phyloP scores from a whole-genome alignment of 2,888 invertebrate genomes.

The Chrysopilus asiliformis region DNA sequence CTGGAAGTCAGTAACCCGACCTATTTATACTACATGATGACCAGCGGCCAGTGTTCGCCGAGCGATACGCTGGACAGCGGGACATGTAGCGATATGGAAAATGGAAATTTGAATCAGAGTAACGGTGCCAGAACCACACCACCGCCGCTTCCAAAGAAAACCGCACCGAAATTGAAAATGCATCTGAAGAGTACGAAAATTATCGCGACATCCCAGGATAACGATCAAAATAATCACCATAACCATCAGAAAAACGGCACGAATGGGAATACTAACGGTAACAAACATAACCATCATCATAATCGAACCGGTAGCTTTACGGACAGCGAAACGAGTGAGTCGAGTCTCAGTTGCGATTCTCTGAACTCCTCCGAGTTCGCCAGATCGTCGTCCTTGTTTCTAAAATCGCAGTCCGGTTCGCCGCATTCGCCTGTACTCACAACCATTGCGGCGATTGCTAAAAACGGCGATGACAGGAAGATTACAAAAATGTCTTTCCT shows the following conservation, averaged over 20 bases:
- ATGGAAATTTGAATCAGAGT: constrained; percentile 16
- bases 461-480: constrained; percentile 2
- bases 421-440: constrained; percentile 22
- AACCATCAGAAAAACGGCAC: background rate
- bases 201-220: constrained; percentile 1
- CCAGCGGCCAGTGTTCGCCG: constrained; percentile 71
- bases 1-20: constrained; percentile 25
- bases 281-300: constrained; percentile 3
- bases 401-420: constrained; percentile 11
- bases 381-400: constrained; percentile 34
- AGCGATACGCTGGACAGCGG: constrained; percentile 72
- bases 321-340: constrained; percentile 49
- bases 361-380: constrained; percentile 58
- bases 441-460: constrained; percentile 22
- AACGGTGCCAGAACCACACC: constrained; percentile 29
- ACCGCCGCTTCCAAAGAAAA: constrained; percentile 53
- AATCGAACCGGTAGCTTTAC: constrained; percentile 41
- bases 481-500: constrained; percentile 39
- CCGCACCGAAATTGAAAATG: constrained; percentile 35
- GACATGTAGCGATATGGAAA: constrained; percentile 69
- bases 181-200: constrained; percentile 9
- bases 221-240: background rate
- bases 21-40: constrained; percentile 42
- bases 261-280: background rate
- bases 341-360: constrained; percentile 71